phyloP scores from a whole-genome alignment of 2,113 vertebrate species.

The Gnathonemus echidnorhynchus region DNA sequence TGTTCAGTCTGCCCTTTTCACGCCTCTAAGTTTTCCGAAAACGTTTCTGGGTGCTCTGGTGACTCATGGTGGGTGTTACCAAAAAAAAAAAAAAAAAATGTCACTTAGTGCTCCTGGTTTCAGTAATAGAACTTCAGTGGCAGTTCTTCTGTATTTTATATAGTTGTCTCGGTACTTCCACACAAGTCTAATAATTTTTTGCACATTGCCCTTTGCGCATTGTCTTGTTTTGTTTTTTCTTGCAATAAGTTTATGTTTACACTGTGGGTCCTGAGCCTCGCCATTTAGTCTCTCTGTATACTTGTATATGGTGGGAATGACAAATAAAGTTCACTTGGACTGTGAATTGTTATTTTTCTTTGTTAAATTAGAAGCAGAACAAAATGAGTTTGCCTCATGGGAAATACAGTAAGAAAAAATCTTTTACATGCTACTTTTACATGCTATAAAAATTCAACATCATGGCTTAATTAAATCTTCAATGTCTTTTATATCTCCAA shows the following conservation, averaged over 20 bases:
- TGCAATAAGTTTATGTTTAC: too few species aligned
- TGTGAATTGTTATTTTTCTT: neutral
- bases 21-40: neutral
- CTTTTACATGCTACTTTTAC: neutral
- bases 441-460: neutral
- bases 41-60: neutral
- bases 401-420: neutral
- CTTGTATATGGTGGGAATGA: too few species aligned
- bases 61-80: conserved; percentile 2
- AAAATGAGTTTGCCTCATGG: neutral
- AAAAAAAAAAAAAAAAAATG: neutral
- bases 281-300: too few species aligned
- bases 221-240: too few species aligned
- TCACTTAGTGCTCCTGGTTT: neutral
- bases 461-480: neutral
- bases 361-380: neutral
- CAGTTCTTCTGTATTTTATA: neutral
- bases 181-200: neutral
- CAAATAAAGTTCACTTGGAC: too few species aligned
- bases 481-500: neutral
- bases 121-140: neutral
- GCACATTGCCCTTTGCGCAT: too few species aligned
- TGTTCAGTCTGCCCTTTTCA: neutral
- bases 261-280: too few species aligned
- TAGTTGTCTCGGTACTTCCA: neutral